A percentile compares a stretch with the other conserved stretches of the same genome.
These are phyloP conservation scores for Imbricaverruca yamaguchii DNA, from an alignment of 2,888 invertebrate genomes.

Conservation along the genomic window DNA sequence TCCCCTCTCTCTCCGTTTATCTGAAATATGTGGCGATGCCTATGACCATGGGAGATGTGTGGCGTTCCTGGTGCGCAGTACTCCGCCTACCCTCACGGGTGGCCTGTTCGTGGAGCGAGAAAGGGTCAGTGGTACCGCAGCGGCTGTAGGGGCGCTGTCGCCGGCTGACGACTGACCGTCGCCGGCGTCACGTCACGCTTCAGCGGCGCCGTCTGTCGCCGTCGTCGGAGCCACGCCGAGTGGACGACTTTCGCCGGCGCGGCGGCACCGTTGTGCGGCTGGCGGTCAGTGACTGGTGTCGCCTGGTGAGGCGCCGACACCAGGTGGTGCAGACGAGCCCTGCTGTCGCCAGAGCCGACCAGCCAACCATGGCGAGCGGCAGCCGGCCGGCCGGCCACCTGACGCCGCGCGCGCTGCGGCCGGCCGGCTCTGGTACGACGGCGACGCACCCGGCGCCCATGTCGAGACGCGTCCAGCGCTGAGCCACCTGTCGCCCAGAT, in stretches of 20 bases:
- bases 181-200: too few species aligned
- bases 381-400: background rate
- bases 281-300: background rate
- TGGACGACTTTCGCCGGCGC: background rate
- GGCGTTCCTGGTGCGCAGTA: too few species aligned
- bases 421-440: background rate
- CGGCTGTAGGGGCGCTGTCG: too few species aligned
- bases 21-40: too few species aligned
- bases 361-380: slow-evolving; percentile 1
- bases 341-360: background rate
- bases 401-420: background rate
- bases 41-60: too few species aligned
- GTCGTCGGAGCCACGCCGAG: background rate
- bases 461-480: background rate
- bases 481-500: background rate
- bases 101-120: too few species aligned
- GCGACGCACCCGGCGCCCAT: background rate
- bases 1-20: too few species aligned
- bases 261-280: background rate
- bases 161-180: too few species aligned
- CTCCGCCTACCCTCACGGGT: too few species aligned
- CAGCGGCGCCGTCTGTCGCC: too few species aligned
- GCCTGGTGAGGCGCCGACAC: background rate
- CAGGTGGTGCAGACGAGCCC: background rate
- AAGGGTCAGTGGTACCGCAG: too few species aligned